These are phyloP conservation scores for Drosophila arizonae DNA, from an alignment of 1,140 invertebrate species.

Conservation along the genomic window DNA sequence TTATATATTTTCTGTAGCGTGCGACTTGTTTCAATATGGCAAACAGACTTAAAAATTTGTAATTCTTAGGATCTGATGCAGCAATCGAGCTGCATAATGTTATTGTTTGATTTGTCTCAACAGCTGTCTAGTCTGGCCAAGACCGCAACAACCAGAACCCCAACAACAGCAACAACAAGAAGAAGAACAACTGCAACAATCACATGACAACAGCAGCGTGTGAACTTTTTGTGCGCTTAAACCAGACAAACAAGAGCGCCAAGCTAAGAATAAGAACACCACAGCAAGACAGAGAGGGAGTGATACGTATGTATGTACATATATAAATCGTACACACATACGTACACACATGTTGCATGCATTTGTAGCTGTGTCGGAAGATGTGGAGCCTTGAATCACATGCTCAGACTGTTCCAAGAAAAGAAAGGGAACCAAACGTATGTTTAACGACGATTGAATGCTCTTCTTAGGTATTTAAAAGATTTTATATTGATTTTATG, in stretches of 20 bases:
- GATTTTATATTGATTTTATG: too few species aligned
- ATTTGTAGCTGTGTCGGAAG: neutral
- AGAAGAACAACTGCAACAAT: slow-evolving; percentile 34
- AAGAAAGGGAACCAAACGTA: neutral
- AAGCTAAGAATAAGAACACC: slow-evolving; percentile 29
- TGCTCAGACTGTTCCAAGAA: neutral
- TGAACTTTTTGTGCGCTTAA: slow-evolving; percentile 51
- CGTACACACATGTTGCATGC: neutral
- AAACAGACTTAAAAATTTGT: neutral
- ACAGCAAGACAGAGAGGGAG: slow-evolving; percentile 19
- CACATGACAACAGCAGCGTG: slow-evolving; percentile 49
- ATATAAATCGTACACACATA: neutral
- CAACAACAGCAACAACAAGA: slow-evolving; percentile 39
- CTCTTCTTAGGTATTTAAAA: neutral
- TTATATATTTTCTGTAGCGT: slow-evolving; percentile 8
- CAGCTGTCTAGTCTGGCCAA: slow-evolving; percentile 56
- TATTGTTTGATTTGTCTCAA: slow-evolving; percentile 62
- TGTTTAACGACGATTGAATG: neutral
- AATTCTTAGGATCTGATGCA: neutral
- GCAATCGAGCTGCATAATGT: slow-evolving; percentile 15
- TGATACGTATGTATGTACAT: neutral
- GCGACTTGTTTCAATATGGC: slow-evolving; percentile 13
- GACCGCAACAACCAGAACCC: slow-evolving; percentile 22
- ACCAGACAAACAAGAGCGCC: slow-evolving; percentile 24
- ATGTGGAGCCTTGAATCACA: slow-evolving; percentile 2